Evolutionary conservation across 2,888 invertebrate genomes (phyloP).

Genomic region (Drosophila histrio): DNA sequence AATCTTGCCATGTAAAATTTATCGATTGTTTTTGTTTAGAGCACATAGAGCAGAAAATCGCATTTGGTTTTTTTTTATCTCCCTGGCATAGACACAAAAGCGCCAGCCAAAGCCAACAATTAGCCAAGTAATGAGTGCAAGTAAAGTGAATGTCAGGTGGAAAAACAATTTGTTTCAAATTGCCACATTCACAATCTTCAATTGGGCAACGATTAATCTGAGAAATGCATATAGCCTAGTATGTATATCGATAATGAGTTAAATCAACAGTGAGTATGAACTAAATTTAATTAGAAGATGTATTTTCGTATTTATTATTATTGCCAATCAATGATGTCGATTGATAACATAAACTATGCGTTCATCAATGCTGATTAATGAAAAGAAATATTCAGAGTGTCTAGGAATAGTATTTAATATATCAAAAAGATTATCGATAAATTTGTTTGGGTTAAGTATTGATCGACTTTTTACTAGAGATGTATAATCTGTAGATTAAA

Average conservation of each 20-base stretch:
- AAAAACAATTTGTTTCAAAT: conserved; percentile 16
- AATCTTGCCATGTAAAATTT: conserved; percentile 75
- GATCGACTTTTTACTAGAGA: neutral
- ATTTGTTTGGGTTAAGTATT: neutral
- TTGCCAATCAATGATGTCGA: neutral
- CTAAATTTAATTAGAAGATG: neutral
- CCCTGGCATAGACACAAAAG: conserved; percentile 82
- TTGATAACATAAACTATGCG: neutral
- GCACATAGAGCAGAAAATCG: conserved; percentile 43
- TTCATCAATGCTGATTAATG: neutral
- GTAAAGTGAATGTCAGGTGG: conserved; percentile 33
- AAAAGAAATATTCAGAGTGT: neutral
- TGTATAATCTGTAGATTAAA: too few relatives aligned
- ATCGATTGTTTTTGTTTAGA: conserved; percentile 80
- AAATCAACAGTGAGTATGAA: neutral
- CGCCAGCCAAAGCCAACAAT: conserved; percentile 71
- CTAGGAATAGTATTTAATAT: neutral
- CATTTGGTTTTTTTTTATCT: too few relatives aligned
- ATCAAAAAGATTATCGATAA: neutral
- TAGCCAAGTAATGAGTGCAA: conserved; percentile 16
- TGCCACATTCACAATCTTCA: conserved; percentile 11
- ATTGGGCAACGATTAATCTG: conserved; percentile 16
- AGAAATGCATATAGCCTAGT: neutral
- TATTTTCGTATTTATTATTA: neutral
- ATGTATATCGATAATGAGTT: conserved; percentile 15